A percentile compares a stretch with the other conserved stretches of the same genome.
phyloP scores from a whole-genome alignment of 2,888 invertebrate species.

The Exephanes ischioxanthus region DNA sequence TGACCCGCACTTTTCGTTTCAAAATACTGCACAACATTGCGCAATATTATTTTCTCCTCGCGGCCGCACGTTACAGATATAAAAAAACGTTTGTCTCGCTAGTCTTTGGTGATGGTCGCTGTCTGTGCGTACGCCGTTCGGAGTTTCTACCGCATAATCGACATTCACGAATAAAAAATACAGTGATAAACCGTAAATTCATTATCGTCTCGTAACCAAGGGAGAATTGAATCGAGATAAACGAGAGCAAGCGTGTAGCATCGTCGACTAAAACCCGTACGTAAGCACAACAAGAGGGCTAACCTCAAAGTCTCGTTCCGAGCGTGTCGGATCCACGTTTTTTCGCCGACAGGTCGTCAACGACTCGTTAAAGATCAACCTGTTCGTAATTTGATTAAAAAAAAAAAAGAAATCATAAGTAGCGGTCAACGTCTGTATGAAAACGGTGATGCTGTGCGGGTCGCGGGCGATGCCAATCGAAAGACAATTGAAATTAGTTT shows the following conservation, averaged over 20 bases:
- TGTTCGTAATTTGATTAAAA: not conserved
- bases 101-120: conserved; percentile 29
- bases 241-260: conserved; percentile 38
- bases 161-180: not conserved
- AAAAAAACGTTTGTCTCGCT: not conserved
- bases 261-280: not conserved
- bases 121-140: not conserved
- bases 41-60: not conserved
- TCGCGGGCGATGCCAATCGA: conserved; percentile 72
- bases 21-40: conserved; percentile 43
- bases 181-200: conserved; percentile 12
- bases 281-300: conserved; percentile 34
- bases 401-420: conserved; percentile 3
- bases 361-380: not conserved
- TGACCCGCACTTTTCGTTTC: conserved; percentile 5
- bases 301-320: conserved; percentile 70
- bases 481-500: conserved; percentile 70
- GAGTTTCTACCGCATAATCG: conserved; percentile 9
- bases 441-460: conserved; percentile 73
- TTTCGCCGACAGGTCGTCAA: not conserved
- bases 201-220: not conserved
- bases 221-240: not conserved
- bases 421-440: too few species aligned
- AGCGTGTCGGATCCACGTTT: conserved; percentile 69
- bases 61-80: too few species aligned